Base-by-base conservation (phyloP, 2,888 invertebrate genomes). In the Hemistola chrysoprasaria region DNA sequence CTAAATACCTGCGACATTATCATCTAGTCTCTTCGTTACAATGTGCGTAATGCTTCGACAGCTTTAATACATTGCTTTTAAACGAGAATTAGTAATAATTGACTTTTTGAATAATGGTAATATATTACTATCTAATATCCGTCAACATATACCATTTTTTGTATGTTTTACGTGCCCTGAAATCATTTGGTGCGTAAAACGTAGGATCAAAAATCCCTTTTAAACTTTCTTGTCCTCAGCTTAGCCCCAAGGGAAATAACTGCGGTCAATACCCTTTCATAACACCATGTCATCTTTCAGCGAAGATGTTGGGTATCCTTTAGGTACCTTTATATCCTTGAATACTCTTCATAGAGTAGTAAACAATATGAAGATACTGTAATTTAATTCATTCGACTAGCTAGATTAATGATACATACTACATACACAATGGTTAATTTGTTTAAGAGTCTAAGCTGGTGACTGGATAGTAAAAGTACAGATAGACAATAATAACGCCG, bases 1-100 rank as follows among this genome's bases (percentile, higher is more conserved):
- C 87, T 87, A 86, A 87, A 88, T 88, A 84, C 83, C 81, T 83
- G 78, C 78, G 83, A 86, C 83, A 86, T 84, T 82, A 84, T 87
- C 82, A 84, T 87, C 78, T 79, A 74, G 78, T 70, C 63, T 69
- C 72, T 69, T 69, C 73, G 70, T 67, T 70, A 62, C 38, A 39
- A 65, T 75, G 69, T 72, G 65, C 65, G 71, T 73, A 67, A 62
- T 62, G 62, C 69, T 71, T 68, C 70, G 61, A 67, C 50, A 65
- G 58, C 56, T 61, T 59, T 44, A 46, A 60, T 62, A 57, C 56
- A 53, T 56, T 52, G 44, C 31, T 35, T 42, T 45, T 38, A 11
- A 27, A 41, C 34, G 40, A 11, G 37, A 47, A 2, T 29, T 21
- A 25, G 11, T 8, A 25, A 3, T 25, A 22, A 22, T 22, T n/a